Evolutionary conservation across 2,113 vertebrate genomes (phyloP), one percentile per base, ranked within the genome.

Genomic region (Tenrec ecaudatus): DNA sequence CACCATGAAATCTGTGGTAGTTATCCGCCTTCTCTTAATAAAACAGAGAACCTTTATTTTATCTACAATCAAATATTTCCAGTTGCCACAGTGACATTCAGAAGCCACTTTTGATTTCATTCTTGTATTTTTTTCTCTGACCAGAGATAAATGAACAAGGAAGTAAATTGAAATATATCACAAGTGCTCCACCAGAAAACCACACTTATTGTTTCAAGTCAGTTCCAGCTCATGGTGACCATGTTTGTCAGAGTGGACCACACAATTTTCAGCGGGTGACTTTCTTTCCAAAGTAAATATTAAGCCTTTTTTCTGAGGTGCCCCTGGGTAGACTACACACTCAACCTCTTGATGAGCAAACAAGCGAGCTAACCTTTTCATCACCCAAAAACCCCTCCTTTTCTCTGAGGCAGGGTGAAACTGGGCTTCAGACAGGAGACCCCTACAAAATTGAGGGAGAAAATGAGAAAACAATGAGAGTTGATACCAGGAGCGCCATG

Each of bases 51-150:
- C 76, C 19, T 75, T 69, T 31, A n/a, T 82, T 89, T 47, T 91
- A 76, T 68, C 57, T 88, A 38, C 93, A 95, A 76, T 16, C 29
- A 43, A 77, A 3, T 8, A 60, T 89, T 69, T 90, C 91, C 8
- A 68, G 22, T 31, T 57, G n/a, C 29, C 33, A 69, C 43, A 53
- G 36, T 82, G 60, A 64, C 36, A 40, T 36, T 71, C 23, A 58
- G 62, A 85, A 84, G 43, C 40, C 57, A 7, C 17, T 88, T 60
- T 76, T 43, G 33, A 14, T 33, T 22, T 66, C 2, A 14, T 36
- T 81, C 60, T 57, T 75, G 68, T 19, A 38, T 16, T 40, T 68
- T 68, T 68, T 68, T 92, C 20, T 90, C 6, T 87, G 0, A 62
- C 29, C 69, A 29, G 33, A 79, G 38, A 69, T 79, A 3, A 90